Conservation (phyloP, 2,888 invertebrate species). For the Ectemnius cavifrons region DNA sequence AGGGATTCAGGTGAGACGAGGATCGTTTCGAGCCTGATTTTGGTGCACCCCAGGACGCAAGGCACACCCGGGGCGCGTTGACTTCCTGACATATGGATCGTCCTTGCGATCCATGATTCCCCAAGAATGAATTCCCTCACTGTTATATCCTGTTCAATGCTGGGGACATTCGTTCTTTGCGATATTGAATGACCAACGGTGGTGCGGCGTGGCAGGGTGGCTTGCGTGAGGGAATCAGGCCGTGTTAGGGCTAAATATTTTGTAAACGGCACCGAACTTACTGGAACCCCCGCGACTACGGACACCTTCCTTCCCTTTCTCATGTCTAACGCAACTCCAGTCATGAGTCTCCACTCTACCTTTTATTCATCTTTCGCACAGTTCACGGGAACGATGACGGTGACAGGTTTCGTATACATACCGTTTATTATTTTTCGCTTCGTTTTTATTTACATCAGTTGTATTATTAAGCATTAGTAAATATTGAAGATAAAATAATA, state of each 20-base stretch:
- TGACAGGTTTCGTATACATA: too few species aligned
- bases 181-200: slow-evolving; percentile 15
- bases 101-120: slow-evolving; percentile 28
- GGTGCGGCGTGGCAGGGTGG: background rate
- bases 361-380: too few species aligned
- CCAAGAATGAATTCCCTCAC: background rate
- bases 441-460: too few species aligned
- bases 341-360: too few species aligned
- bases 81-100: slow-evolving; percentile 73
- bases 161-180: slow-evolving; percentile 18
- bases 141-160: slow-evolving; percentile 24
- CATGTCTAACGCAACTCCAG: background rate
- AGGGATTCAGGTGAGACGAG: slow-evolving; percentile 37
- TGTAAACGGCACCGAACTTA: slow-evolving; percentile 53
- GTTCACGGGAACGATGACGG: too few species aligned
- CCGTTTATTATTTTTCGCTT: too few species aligned
- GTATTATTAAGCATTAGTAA: too few species aligned
- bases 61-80: slow-evolving; percentile 71
- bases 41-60: slow-evolving; percentile 32
- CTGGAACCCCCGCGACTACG: slow-evolving; percentile 1
- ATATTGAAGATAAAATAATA: too few species aligned
- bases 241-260: slow-evolving; percentile 65
- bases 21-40: slow-evolving; percentile 19
- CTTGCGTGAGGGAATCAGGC: slow-evolving; percentile 26
- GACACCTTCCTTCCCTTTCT: background rate